These are phyloP conservation scores for Drosophila tani DNA, from an alignment of 1,140 invertebrate species.

Conservation along the genomic window DNA sequence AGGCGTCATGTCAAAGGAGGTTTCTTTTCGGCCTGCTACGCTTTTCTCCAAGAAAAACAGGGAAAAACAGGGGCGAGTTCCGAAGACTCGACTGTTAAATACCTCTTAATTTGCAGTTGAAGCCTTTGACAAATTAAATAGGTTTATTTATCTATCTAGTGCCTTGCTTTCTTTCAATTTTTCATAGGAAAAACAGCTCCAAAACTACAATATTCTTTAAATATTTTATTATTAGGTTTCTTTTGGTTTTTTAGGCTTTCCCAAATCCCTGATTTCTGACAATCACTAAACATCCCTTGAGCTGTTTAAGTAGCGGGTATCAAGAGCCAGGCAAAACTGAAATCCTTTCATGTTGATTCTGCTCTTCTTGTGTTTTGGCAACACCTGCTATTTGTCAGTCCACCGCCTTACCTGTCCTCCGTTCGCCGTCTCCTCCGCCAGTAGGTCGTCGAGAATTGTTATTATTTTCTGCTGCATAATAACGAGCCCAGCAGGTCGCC, in stretches of 20 bases:
- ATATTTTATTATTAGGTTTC: too few relatives aligned
- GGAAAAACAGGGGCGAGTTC: background rate
- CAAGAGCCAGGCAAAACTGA: conserved; percentile 15
- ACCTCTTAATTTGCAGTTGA: too few relatives aligned
- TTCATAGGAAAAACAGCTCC: background rate
- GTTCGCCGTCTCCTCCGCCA: background rate
- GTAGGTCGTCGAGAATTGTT: conserved; percentile 18
- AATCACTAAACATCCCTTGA: background rate
- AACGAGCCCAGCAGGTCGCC: conserved; percentile 51
- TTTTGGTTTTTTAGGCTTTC: background rate
- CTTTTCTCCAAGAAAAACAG: conserved; percentile 5
- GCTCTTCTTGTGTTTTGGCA: conserved; percentile 42
- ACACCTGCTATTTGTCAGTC: conserved; percentile 65
- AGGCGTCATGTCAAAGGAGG: conserved; percentile 31
- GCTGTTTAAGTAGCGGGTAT: conserved; percentile 3
- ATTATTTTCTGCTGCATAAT: conserved; percentile 68
- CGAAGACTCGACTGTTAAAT: background rate
- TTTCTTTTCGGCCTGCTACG: conserved; percentile 15
- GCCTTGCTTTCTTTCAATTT: background rate
- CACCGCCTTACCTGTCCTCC: background rate
- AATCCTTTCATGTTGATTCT: conserved; percentile 56
- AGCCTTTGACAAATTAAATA: too few relatives aligned
- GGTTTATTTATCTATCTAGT: too few relatives aligned
- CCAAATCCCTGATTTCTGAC: too few relatives aligned
- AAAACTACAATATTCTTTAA: too few relatives aligned